These are phyloP conservation scores for Troilus luridus DNA, from an alignment of 2,888 invertebrate genomes.

Conservation along the genomic window DNA sequence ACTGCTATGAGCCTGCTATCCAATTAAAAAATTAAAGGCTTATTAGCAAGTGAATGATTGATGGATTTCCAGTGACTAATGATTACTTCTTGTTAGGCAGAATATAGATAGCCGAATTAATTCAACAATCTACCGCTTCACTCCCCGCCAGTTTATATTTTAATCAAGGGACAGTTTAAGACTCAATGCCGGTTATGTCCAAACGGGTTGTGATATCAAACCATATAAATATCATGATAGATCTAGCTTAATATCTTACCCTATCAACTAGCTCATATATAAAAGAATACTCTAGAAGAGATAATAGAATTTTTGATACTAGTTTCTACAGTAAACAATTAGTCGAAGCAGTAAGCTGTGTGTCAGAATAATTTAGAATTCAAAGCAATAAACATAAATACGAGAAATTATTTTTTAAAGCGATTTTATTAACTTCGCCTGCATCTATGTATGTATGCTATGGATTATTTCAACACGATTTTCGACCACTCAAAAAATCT, in stretches of 20 bases:
- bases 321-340: background rate
- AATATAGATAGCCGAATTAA: constrained; percentile 20
- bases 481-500: too few species aligned
- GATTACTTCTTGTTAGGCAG: background rate
- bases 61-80: background rate
- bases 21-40: constrained; percentile 1
- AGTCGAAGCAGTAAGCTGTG: background rate
- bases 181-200: background rate
- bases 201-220: background rate
- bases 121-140: background rate
- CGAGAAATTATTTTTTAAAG: too few species aligned
- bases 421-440: too few species aligned
- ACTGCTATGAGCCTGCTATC: background rate
- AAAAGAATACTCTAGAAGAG: background rate
- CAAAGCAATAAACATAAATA: too few species aligned
- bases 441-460: too few species aligned
- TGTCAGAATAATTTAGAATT: too few species aligned
- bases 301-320: background rate
- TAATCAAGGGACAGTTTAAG: background rate
- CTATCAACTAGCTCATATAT: background rate
- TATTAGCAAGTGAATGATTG: background rate
- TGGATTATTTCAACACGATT: too few species aligned
- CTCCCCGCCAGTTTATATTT: background rate
- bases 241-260: background rate
- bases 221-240: background rate